These are phyloP conservation scores for Rhinopomastus cyanomelas DNA, from an alignment of 2,113 vertebrate species.

Conservation along the genomic window DNA sequence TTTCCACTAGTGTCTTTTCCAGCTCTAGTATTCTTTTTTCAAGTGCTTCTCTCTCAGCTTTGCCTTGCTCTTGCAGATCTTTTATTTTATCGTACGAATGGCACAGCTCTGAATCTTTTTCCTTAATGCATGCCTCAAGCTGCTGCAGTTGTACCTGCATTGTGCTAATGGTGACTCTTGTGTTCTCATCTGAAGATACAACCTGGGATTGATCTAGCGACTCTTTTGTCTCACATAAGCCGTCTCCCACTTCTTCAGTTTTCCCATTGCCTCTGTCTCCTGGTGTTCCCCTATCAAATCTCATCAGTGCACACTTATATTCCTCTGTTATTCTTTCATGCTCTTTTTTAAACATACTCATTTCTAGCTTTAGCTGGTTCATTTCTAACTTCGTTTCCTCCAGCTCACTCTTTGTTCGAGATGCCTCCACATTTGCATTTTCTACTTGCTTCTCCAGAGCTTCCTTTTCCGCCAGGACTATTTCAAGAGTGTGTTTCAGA, in stretches of 20 bases:
- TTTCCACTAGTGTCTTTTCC: constrained; percentile 83
- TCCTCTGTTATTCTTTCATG: constrained; percentile 56
- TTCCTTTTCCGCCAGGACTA: constrained; percentile 65
- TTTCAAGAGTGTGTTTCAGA: constrained; percentile 69
- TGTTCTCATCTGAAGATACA: constrained; percentile 74
- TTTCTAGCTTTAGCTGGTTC: constrained; percentile 74
- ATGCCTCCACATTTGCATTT: constrained; percentile 46
- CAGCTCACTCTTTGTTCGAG: constrained; percentile 69
- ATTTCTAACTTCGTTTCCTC: constrained; percentile 80
- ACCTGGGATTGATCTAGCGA: constrained; percentile 73
- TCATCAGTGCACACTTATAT: constrained; percentile 33
- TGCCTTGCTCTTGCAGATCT: constrained; percentile 70
- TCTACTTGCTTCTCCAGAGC: constrained; percentile 70
- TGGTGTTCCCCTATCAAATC: not conserved
- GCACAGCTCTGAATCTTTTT: constrained; percentile 81
- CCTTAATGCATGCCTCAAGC: constrained; percentile 73
- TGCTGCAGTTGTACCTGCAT: constrained; percentile 72
- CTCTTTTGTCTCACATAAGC: constrained; percentile 66
- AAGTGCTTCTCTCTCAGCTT: constrained; percentile 72
- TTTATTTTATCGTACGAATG: constrained; percentile 74
- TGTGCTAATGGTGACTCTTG: constrained; percentile 55
- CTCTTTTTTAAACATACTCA: constrained; percentile 74
- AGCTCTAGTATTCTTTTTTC: constrained; percentile 74
- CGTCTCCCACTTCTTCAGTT: constrained; percentile 52
- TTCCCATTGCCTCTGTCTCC: not conserved